These are phyloP conservation scores for Pseudochaenichthys georgianus DNA, from an alignment of 2,797 vertebrate genomes.

Conservation along the genomic window DNA sequence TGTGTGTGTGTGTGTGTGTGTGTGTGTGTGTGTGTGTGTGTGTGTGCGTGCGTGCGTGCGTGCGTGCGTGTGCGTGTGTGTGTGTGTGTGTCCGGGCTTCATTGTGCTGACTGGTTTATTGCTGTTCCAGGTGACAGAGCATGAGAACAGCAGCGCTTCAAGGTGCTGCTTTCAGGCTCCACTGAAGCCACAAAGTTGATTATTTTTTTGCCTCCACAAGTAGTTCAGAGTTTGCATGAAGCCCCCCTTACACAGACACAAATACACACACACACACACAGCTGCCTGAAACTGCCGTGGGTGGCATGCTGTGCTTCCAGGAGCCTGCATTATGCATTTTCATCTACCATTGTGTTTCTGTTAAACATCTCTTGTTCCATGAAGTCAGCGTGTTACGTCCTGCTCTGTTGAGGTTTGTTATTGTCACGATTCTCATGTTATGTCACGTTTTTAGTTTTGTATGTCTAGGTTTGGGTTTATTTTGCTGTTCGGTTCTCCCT, in stretches of 20 bases:
- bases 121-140: constrained; percentile 77
- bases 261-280: constrained; percentile 1
- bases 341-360: constrained; percentile 55
- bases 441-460: too few relatives aligned
- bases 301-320: constrained; percentile 42
- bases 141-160: constrained; percentile 75
- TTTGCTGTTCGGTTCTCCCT: too few relatives aligned
- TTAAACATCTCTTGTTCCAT: constrained; percentile 48
- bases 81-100: constrained; percentile 39
- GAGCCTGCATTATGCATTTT: constrained; percentile 65
- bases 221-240: constrained; percentile 65
- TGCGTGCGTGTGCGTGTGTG: neutral
- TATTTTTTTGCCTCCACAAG: constrained; percentile 70
- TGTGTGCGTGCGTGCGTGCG: constrained; percentile 26
- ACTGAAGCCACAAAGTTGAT: constrained; percentile 82
- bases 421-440: too few relatives aligned
- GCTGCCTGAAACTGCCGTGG: constrained; percentile 20
- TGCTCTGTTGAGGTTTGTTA: constrained; percentile 37
- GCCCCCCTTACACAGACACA: neutral
- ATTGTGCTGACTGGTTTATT: constrained; percentile 74
- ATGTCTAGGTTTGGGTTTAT: too few relatives aligned
- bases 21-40: neutral
- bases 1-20: constrained; percentile 2
- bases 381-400: constrained; percentile 37
- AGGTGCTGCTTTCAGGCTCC: constrained; percentile 80